Evolutionary conservation across 1,140 invertebrate species (phyloP).

Genomic region (Sycophila sp.): DNA sequence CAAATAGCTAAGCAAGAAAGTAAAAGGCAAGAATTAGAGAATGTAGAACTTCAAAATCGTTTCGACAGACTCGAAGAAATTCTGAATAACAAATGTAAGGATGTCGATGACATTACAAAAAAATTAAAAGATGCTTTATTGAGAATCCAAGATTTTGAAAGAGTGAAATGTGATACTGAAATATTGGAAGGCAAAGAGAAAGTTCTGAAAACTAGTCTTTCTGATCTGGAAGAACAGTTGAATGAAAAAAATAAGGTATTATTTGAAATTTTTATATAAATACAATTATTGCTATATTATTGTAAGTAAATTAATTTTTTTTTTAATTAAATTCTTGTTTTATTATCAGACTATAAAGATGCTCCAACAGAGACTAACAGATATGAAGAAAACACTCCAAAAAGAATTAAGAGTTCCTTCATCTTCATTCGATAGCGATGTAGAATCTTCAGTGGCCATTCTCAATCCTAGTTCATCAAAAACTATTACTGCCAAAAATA

Average conservation of each 20-base stretch:
- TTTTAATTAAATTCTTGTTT: slow-evolving; percentile 23
- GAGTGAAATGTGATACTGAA: slow-evolving; percentile 58
- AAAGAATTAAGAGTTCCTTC: slow-evolving; percentile 77
- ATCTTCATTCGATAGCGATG: slow-evolving; percentile 56
- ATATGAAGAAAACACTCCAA: slow-evolving; percentile 92
- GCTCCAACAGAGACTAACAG: slow-evolving; percentile 84
- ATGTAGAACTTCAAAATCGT: slow-evolving; percentile 56
- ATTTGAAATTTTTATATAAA: neutral
- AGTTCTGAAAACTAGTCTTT: slow-evolving; percentile 70
- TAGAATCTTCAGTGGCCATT: slow-evolving; percentile 59
- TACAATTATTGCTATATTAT: slow-evolving; percentile 71
- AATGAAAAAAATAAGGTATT: slow-evolving; percentile 70
- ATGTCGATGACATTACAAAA: slow-evolving; percentile 65
- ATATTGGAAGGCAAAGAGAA: slow-evolving; percentile 68
- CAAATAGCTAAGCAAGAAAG: slow-evolving; percentile 78
- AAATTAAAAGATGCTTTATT: slow-evolving; percentile 64
- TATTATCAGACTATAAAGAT: slow-evolving; percentile 83
- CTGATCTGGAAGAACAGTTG: slow-evolving; percentile 78
- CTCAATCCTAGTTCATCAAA: slow-evolving; percentile 68
- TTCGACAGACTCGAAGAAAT: slow-evolving; percentile 55
- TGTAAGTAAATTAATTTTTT: slow-evolving; percentile 66
- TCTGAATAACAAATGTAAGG: slow-evolving; percentile 59
- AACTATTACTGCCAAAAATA: slow-evolving; percentile 62
- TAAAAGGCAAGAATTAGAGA: slow-evolving; percentile 72
- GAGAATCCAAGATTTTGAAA: slow-evolving; percentile 64